phyloP scores from a whole-genome alignment of 2,797 vertebrate genomes.

The Hoplostethus atlanticus region DNA sequence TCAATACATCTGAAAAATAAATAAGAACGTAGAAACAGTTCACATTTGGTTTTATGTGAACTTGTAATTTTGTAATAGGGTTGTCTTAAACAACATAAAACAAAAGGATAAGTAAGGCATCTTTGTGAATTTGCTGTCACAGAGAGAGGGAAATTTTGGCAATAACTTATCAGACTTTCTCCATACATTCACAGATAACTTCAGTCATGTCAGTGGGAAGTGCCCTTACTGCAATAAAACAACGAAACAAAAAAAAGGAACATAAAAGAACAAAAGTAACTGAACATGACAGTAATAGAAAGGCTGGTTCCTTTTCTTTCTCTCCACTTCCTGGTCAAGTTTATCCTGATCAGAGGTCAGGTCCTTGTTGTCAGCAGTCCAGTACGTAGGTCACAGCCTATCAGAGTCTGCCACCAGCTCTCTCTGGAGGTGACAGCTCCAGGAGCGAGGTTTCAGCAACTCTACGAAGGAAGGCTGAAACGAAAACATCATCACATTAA shows the following conservation, averaged over 20 bases:
- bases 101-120: conserved; percentile 56
- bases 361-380: conserved; percentile 13
- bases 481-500: conserved; percentile 29
- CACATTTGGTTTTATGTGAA: conserved; percentile 37
- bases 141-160: conserved; percentile 45
- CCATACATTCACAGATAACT: conserved; percentile 34
- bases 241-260: conserved; percentile 28
- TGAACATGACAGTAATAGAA: conserved; percentile 33
- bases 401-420: conserved; percentile 31
- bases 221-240: conserved; percentile 57
- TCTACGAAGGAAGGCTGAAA: conserved; percentile 90
- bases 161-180: conserved; percentile 11
- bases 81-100: conserved; percentile 50
- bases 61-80: conserved; percentile 13
- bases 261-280: conserved; percentile 21
- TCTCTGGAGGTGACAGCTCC: conserved; percentile 87
- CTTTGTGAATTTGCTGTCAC: conserved; percentile 41
- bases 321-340: conserved; percentile 22
- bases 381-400: conserved; percentile 31
- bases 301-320: not conserved
- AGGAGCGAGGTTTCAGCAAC: conserved; percentile 93
- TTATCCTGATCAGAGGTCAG: conserved; percentile 35
- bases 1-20: conserved; percentile 43
- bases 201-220: not conserved
- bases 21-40: conserved; percentile 21